Evolutionary conservation across 2,113 vertebrate genomes (phyloP).

Genomic region (Eurystomus gularis): DNA sequence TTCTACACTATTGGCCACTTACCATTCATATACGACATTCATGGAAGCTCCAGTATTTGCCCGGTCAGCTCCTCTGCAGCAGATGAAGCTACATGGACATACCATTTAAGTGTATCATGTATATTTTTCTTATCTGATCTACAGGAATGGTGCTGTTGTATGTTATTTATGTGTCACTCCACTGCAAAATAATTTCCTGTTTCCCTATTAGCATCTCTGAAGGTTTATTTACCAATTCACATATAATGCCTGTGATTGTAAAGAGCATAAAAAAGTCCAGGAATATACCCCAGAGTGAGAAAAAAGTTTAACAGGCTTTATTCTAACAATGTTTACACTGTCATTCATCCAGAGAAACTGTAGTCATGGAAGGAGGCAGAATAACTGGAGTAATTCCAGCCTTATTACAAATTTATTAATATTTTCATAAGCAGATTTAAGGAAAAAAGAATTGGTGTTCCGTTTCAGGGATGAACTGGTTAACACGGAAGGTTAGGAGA

Average conservation of each 20-base stretch:
- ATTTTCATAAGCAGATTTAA: background rate
- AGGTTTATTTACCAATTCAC: background rate
- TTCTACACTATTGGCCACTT: background rate
- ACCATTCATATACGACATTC: background rate
- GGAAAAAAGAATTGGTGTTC: background rate
- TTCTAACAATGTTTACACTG: background rate
- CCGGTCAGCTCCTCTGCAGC: background rate
- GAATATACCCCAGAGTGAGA: background rate
- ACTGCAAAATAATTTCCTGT: background rate
- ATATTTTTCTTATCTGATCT: background rate
- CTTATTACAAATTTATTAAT: background rate
- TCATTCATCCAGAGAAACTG: background rate
- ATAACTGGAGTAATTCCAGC: background rate
- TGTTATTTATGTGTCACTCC: background rate
- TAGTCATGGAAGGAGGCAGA: background rate
- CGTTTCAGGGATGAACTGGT: background rate
- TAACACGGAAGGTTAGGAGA: background rate
- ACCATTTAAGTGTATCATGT: background rate
- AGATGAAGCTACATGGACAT: background rate
- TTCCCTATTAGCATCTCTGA: background rate
- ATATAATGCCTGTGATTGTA: background rate
- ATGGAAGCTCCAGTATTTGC: background rate
- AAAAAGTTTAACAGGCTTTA: background rate
- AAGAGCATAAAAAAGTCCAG: background rate
- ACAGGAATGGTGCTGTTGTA: background rate